These are phyloP conservation scores for Oryzaephilus surinamensis DNA, from an alignment of 1,140 invertebrate genomes.

Conservation along the genomic window DNA sequence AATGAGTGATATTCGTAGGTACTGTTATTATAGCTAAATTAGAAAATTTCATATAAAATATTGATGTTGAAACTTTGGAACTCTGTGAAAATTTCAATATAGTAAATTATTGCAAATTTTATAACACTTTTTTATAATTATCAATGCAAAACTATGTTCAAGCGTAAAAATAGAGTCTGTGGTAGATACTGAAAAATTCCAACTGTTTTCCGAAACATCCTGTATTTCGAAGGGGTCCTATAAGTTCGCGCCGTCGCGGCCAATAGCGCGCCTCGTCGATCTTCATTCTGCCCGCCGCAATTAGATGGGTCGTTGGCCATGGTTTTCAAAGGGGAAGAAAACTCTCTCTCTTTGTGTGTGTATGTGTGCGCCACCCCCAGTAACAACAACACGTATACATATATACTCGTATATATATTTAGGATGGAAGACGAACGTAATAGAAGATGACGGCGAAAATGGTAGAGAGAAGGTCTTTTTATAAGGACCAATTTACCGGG, in stretches of 20 bases:
- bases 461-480: slow-evolving; percentile 15
- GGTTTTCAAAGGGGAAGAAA: slow-evolving; percentile 17
- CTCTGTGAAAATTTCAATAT: too few species aligned
- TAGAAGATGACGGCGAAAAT: slow-evolving; percentile 25
- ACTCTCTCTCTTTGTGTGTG: slow-evolving; percentile 11
- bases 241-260: slow-evolving; percentile 19
- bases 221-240: slow-evolving; percentile 2
- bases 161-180: too few species aligned
- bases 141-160: too few species aligned
- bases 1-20: too few species aligned
- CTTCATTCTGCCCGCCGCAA: slow-evolving; percentile 49
- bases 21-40: too few species aligned
- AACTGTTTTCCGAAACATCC: too few species aligned
- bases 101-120: too few species aligned
- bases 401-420: slow-evolving; percentile 6
- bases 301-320: slow-evolving; percentile 52
- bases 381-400: slow-evolving; percentile 23
- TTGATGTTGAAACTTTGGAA: too few species aligned
- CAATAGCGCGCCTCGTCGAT: slow-evolving; percentile 27
- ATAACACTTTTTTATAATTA: too few species aligned
- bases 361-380: not conserved
- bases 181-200: too few species aligned
- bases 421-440: slow-evolving; percentile 23
- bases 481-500: slow-evolving; percentile 17
- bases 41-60: too few species aligned